Conservation (phyloP, 2,113 vertebrate species). For the Meles meles region DNA sequence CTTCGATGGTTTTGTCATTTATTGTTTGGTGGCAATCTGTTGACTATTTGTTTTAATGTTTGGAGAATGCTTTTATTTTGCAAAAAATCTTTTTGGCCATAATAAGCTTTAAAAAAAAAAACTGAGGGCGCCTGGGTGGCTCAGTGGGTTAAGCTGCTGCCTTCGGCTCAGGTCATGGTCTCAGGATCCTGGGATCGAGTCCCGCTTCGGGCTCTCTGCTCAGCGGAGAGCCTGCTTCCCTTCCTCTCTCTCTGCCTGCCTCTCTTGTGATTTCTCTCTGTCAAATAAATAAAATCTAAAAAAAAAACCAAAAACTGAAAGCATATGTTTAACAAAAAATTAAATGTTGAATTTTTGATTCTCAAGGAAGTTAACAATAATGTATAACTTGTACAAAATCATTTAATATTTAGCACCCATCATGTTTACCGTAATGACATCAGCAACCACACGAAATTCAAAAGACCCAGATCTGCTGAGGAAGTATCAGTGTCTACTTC, state of each 20-base stretch:
- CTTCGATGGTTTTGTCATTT: background rate
- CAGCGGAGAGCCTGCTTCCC: too few species aligned
- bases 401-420: background rate
- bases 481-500: background rate
- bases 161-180: too few species aligned
- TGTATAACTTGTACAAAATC: background rate
- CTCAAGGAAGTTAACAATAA: background rate
- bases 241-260: too few species aligned
- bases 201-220: too few species aligned
- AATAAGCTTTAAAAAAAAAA: background rate
- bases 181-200: too few species aligned
- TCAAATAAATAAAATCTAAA: too few species aligned
- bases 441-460: background rate
- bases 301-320: background rate
- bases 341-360: background rate
- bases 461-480: background rate
- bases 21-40: background rate
- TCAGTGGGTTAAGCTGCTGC: too few species aligned
- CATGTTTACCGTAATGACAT: background rate
- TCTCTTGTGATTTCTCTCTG: too few species aligned
- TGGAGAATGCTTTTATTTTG: background rate
- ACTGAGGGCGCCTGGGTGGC: too few species aligned
- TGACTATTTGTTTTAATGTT: background rate
- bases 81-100: background rate
- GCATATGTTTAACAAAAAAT: background rate